Evolutionary conservation across 37 sponge, comb jelly and placozoan genomes (phyloP), one percentile per base, ranked within the genome.

Genomic region (Agelas oroides): DNA sequence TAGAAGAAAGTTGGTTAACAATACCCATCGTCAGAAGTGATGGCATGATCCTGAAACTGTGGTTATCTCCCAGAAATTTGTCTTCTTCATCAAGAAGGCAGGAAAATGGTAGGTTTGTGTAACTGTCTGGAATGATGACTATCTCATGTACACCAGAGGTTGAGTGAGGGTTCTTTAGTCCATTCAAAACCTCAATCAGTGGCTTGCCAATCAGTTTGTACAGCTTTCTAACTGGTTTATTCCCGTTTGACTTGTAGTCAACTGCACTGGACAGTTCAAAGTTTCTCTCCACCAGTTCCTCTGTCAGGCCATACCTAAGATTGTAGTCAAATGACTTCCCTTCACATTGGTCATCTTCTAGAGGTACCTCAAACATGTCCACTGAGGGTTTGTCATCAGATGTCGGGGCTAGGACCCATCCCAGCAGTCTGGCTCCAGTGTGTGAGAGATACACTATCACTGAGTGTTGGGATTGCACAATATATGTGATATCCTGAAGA

Each of bases 21-120:
- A 93, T 57, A 38, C 89, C 82, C 81, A 93, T 81, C 6, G 86
- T 71, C 64, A 88, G 52, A 0, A 88, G 55, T 53, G 94, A 93
- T 24, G 90, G 94, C 75, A 77, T 66, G 19, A 78, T 72, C 28
- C 77, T 66, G 16, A 93, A 71, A 41, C 61, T 30, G 67, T 77
- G 83, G n/a, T 54, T 59, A 24, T 89, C 90, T 56, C 94, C 94
- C 53, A 86, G 71, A 36, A 84, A 92, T 17, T 53, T 30, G 53
- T 90, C 75, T 20, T 76, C 57, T 23, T 74, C 77, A 59, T 76
- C 71, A 53, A 53, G 86, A 6, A 86, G 66, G 52, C 79, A 39
- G 71, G 84, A 23, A 70, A 83, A 89, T 13, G 90, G 94, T 41
- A 93, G 78, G 35, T 78, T 80, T 1, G 90, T 86, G 65, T 81